Conservation (phyloP, 1,140 invertebrate species). For the Papilio aristodemus region DNA sequence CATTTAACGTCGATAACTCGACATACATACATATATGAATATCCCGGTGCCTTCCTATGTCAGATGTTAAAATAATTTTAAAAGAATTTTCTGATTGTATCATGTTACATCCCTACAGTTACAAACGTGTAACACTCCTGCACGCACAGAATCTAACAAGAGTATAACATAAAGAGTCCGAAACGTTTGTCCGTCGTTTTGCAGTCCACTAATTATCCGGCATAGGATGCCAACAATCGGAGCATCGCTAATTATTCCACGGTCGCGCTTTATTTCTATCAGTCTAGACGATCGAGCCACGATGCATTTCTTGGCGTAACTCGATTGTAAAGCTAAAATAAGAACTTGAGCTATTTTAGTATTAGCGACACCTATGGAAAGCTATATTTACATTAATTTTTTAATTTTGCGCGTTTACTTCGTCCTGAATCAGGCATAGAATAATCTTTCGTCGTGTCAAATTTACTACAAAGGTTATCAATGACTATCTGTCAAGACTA, state of each 20-base stretch:
- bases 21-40: too few species aligned
- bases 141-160: slow-evolving; percentile 33
- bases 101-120: slow-evolving; percentile 31
- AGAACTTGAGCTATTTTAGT: slow-evolving; percentile 7
- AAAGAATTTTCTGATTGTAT: too few species aligned
- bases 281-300: slow-evolving; percentile 27
- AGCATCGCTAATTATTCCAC: slow-evolving; percentile 31
- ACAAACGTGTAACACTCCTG: slow-evolving; percentile 34
- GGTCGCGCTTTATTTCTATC: slow-evolving; percentile 31
- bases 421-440: background rate
- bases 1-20: too few species aligned
- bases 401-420: background rate
- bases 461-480: too few species aligned
- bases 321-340: slow-evolving; percentile 29
- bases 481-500: too few species aligned
- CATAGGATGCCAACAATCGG: slow-evolving; percentile 33
- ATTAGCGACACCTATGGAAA: background rate
- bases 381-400: background rate
- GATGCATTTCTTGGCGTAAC: slow-evolving; percentile 20
- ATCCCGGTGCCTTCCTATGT: too few species aligned
- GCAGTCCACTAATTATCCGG: slow-evolving; percentile 37
- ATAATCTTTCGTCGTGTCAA: too few species aligned
- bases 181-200: slow-evolving; percentile 33
- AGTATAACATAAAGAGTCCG: slow-evolving; percentile 31
- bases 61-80: too few species aligned